Conservation (phyloP, 92 coral and sea anemone genomes). For the Siderastrea siderea region DNA sequence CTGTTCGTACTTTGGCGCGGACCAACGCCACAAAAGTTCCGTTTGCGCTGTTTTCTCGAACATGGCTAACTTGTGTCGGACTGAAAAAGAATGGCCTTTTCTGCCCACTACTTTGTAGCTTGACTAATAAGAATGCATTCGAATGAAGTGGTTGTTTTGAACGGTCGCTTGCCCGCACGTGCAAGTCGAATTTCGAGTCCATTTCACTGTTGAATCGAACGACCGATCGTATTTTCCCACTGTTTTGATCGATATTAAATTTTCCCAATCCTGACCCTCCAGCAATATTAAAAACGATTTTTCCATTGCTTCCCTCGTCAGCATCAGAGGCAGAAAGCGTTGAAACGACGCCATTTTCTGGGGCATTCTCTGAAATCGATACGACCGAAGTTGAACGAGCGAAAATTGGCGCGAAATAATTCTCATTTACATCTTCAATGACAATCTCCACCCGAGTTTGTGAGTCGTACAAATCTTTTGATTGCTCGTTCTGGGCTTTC, state of each 20-base stretch:
- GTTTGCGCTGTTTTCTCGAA: conserved; percentile 80
- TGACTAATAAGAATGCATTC: conserved; percentile 67
- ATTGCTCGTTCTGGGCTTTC: conserved; percentile 43
- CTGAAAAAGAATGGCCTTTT: conserved; percentile 79
- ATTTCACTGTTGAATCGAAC: conserved; percentile 69
- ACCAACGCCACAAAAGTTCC: conserved; percentile 87
- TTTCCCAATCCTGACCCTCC: conserved; percentile 90
- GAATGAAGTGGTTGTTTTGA: conserved; percentile 82
- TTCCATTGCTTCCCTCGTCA: conserved; percentile 76
- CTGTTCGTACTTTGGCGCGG: conserved; percentile 54
- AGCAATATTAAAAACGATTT: conserved; percentile 66
- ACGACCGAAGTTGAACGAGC: conserved; percentile 49
- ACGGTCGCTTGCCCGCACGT: conserved; percentile 85
- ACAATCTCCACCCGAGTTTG: conserved; percentile 75
- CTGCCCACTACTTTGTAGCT: conserved; percentile 50
- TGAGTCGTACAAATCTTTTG: conserved; percentile 33
- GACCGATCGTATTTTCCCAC: conserved; percentile 74
- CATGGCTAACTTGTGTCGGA: conserved; percentile 54
- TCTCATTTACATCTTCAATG: conserved; percentile 84
- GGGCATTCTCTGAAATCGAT: conserved; percentile 59
- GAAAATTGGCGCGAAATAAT: conserved; percentile 84
- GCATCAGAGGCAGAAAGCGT: conserved; percentile 79
- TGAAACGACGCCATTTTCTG: conserved; percentile 52
- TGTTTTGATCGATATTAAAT: conserved; percentile 70
- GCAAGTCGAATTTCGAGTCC: conserved; percentile 73